Evolutionary conservation across 2,888 invertebrate genomes (phyloP).

Genomic region (Synanthedon formicaeformis): DNA sequence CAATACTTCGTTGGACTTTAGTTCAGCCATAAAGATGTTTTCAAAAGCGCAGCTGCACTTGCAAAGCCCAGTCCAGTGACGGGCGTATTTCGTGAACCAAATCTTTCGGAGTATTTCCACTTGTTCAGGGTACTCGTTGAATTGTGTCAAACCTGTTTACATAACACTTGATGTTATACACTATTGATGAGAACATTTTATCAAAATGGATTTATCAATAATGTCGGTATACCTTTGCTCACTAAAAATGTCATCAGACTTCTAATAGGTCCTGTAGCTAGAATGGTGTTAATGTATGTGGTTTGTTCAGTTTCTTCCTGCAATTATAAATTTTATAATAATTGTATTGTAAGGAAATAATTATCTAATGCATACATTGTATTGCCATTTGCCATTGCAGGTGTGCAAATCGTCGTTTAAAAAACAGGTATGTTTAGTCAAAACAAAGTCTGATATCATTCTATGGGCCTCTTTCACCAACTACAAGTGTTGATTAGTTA

Average conservation of each 20-base stretch:
- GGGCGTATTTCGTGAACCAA: slow-evolving; percentile 88
- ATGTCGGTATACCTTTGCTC: slow-evolving; percentile 57
- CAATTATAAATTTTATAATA: slow-evolving; percentile 10
- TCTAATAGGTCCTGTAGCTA: slow-evolving; percentile 79
- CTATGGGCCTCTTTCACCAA: too few relatives aligned
- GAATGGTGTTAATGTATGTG: slow-evolving; percentile 76
- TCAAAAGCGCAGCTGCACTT: slow-evolving; percentile 94
- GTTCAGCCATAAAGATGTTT: slow-evolving; percentile 91
- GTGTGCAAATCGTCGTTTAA: not conserved
- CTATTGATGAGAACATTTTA: not conserved
- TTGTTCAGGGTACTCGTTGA: slow-evolving; percentile 72
- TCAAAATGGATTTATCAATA: too few relatives aligned
- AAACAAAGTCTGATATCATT: not conserved
- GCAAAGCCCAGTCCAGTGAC: slow-evolving; percentile 79
- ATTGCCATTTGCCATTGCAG: too few relatives aligned
- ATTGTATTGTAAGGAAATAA: too few relatives aligned
- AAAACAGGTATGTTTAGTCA: too few relatives aligned
- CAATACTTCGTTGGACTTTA: slow-evolving; percentile 81
- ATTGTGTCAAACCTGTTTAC: slow-evolving; percentile 64
- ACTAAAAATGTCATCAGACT: slow-evolving; percentile 75
- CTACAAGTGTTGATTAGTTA: too few relatives aligned
- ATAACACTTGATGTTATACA: not conserved
- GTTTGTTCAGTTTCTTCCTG: slow-evolving; percentile 78
- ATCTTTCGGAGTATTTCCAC: slow-evolving; percentile 75
- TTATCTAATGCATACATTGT: too few relatives aligned